phyloP scores from a whole-genome alignment of 2,888 invertebrate species.

The Perizoma affinitatum region DNA sequence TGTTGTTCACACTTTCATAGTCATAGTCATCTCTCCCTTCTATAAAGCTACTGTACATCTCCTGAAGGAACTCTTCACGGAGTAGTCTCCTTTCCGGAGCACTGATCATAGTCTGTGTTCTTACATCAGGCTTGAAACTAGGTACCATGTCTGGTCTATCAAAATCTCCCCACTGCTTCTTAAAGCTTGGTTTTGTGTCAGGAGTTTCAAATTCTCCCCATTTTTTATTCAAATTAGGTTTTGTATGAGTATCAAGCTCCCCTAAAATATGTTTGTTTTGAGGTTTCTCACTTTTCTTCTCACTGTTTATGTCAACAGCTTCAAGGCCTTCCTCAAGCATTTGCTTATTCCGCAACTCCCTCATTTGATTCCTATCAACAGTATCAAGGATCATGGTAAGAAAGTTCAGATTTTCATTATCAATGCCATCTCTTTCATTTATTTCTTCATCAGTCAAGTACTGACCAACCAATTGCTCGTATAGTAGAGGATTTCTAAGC shows the following conservation, averaged over 20 bases:
- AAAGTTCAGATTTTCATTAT: constrained; percentile 85
- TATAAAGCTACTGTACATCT: constrained; percentile 93
- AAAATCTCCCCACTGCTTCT: constrained; percentile 84
- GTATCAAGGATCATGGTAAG: constrained; percentile 92
- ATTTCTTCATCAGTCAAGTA: constrained; percentile 92
- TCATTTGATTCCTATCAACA: constrained; percentile 89
- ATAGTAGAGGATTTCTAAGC: constrained; percentile 94
- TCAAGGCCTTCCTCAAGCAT: constrained; percentile 83
- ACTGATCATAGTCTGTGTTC: constrained; percentile 71
- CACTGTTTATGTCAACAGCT: constrained; percentile 48
- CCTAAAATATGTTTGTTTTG: constrained; percentile 18
- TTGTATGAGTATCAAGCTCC: constrained; percentile 12
- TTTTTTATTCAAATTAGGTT: constrained; percentile 6
- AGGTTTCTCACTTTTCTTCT: constrained; percentile 34
- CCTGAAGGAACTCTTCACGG: constrained; percentile 91
- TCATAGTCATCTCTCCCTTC: constrained; percentile 94
- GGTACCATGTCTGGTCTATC: constrained; percentile 69
- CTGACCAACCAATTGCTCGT: constrained; percentile 94
- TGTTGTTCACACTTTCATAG: constrained; percentile 91
- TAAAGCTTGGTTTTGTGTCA: constrained; percentile 22
- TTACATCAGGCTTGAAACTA: constrained; percentile 56
- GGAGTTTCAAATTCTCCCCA: constrained; percentile 31
- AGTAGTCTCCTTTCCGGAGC: constrained; percentile 86
- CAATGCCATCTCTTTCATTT: constrained; percentile 84
- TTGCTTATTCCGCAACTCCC: constrained; percentile 85